Evolutionary conservation across 2,113 vertebrate genomes (phyloP), one percentile per base, ranked within the genome.

Genomic region (Chionis minor): DNA sequence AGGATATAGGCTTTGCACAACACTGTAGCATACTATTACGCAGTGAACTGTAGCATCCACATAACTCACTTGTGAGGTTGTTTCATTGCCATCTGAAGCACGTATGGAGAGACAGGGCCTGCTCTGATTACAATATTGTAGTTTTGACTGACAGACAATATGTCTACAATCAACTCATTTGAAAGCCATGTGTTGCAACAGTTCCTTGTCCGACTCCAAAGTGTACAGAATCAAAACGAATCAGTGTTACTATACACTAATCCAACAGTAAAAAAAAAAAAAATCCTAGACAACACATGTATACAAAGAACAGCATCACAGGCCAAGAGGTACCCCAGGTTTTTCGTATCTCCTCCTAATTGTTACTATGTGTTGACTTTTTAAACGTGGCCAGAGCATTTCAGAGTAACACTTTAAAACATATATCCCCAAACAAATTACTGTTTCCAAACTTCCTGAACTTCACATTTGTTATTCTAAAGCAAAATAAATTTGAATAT

Each of bases 101-200:
- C 73, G 88, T 89, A 88, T 86, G 93, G 93, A 92, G 90, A 95
- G 78, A 47, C 91, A 80, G 84, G 92, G 90, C 88, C 94, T 21
- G 77, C 93, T 95, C 83, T 86, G 94, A 95, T 96, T 96, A 86
- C 91, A 95, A 96, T 95, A 95, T 96, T 94, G 92, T 93, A 89
- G 84, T 95, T 94, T 94, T 96, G 92, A 94, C 92, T 96, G 95
- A 93, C 92, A 91, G 94, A 96, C 95, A 96, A 96, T 97, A 95
- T 96, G 93, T 95, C 92, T 94, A 93, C 93, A 92, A 92, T 97
- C 92, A 95, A 91, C 93, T 97, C 75, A 61, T 65, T 80, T 63
- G 71, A 96, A 51, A 95, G 96, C 96, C 88, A 92, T 97, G 96
- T 97, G 95, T 80, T 97, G 90, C 23, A 3, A 91, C 88, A 94